Evolutionary conservation across 2,888 invertebrate species (phyloP), one percentile per base, ranked within the genome.

Genomic region (Drosophila pseudotakahashii): DNA sequence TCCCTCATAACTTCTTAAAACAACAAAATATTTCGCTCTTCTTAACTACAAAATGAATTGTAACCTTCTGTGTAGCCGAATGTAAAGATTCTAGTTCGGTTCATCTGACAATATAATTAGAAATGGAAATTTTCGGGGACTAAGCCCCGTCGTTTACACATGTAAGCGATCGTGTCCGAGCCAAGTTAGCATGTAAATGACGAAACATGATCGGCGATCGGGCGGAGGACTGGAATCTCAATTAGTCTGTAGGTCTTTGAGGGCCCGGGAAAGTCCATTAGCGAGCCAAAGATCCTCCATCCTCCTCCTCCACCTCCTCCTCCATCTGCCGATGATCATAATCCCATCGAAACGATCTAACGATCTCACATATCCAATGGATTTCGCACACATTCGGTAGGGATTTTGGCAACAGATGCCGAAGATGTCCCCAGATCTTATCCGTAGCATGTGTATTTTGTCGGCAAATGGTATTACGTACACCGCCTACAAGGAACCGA

Each of bases 281-380:
- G 39, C 41, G n/a, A 6, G 9, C 14, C n/a, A 2, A 19, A 19
- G 19, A 19, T 5, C 23, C 44, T 23, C 6, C 11, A 19, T 3
- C 30, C 30, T 14, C 30, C 14, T 47, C 30, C 47, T 32, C 14
- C 47, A 32, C 30, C 30, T 14, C 30, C 14, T 47, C 30, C 47
- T 32, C 14, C 47, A 32, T 14, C 32, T 14, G 47, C 14, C 14
- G 14, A 52, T 39, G 47, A 58, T 58, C 58, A 23, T 58, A 58
- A 58, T 58, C 58, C 53, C 61, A 83, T 86, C 77, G 71, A 67
- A 61, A 39, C 73, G 69, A 86, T 83, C 86, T 77, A 60, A 37
- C 74, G 69, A 86, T 83, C 86, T 77, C 76, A 86, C 82, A 86
- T 83, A 75, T 81, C 82, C 79, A 83, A 83, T 83, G 86, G 83